phyloP scores from a whole-genome alignment of 1,140 invertebrate species.

The Tetraneura akinire region DNA sequence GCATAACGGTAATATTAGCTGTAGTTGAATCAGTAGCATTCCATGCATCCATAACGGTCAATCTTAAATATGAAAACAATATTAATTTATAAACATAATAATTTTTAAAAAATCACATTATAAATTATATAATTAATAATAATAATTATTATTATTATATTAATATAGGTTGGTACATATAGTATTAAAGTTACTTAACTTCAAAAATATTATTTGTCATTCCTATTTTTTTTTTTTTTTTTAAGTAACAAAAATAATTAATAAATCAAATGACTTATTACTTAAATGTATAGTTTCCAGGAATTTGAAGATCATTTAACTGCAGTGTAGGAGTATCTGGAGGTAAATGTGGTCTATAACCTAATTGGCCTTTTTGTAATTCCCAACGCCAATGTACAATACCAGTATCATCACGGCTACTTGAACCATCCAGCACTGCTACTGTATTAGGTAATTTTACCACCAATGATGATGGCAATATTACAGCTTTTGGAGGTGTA shows the following conservation, averaged over 20 bases:
- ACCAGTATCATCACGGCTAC: slow-evolving; percentile 68
- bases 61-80: slow-evolving; percentile 59
- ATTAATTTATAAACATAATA: slow-evolving; percentile 24
- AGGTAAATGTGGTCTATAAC: slow-evolving; percentile 76
- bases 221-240: not conserved
- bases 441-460: slow-evolving; percentile 87
- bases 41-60: slow-evolving; percentile 91
- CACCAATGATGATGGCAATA: slow-evolving; percentile 79
- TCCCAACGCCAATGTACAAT: slow-evolving; percentile 78
- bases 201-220: not conserved
- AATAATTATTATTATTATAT: too few relatives aligned
- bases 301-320: slow-evolving; percentile 76
- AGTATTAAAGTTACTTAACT: not conserved
- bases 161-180: too few relatives aligned
- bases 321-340: slow-evolving; percentile 78
- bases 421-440: slow-evolving; percentile 85
- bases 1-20: slow-evolving; percentile 87
- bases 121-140: not conserved
- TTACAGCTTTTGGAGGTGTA: slow-evolving; percentile 80
- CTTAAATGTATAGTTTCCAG: slow-evolving; percentile 92
- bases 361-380: slow-evolving; percentile 80
- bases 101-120: too few relatives aligned
- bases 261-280: slow-evolving; percentile 57
- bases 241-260: not conserved
- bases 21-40: slow-evolving; percentile 81